Conservation (phyloP, 2,888 invertebrate species). For the Cheilosia scutellata region DNA sequence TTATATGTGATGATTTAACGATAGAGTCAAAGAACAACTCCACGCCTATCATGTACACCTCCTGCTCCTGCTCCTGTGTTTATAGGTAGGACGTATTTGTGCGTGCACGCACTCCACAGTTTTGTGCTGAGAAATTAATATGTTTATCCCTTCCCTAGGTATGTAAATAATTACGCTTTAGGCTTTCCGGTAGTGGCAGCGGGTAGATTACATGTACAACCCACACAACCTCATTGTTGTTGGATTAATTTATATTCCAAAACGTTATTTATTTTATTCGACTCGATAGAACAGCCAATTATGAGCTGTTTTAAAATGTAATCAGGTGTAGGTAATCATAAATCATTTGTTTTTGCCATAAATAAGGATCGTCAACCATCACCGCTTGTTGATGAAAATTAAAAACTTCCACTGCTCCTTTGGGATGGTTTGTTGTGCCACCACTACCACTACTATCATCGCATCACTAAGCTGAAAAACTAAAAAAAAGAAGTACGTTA, state of each 20-base stretch:
- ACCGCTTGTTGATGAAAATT: conserved; percentile 15
- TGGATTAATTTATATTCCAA: conserved; percentile 39
- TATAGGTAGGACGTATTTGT: too few relatives aligned
- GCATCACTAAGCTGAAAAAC: conserved; percentile 30
- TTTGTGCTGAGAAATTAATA: too few relatives aligned
- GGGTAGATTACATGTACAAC: background rate
- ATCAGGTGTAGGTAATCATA: conserved; percentile 62
- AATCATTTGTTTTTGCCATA: conserved; percentile 60
- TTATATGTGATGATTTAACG: too few relatives aligned
- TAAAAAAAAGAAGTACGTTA: conserved; percentile 7
- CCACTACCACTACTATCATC: background rate
- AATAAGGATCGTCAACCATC: conserved; percentile 53
- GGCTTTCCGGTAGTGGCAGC: background rate
- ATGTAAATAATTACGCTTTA: too few relatives aligned
- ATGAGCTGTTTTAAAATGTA: conserved; percentile 57
- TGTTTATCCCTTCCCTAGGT: too few relatives aligned
- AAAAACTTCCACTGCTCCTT: conserved; percentile 34
- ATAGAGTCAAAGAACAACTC: too few relatives aligned
- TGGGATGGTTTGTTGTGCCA: conserved; percentile 26
- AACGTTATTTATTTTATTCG: conserved; percentile 48
- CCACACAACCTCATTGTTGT: conserved; percentile 13
- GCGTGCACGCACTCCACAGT: too few relatives aligned
- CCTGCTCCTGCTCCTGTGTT: too few relatives aligned
- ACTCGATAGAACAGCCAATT: conserved; percentile 57
- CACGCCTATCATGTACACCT: too few relatives aligned